Base-by-base conservation (phyloP, 1,140 invertebrate species). In the Polypedilum pembai region DNA sequence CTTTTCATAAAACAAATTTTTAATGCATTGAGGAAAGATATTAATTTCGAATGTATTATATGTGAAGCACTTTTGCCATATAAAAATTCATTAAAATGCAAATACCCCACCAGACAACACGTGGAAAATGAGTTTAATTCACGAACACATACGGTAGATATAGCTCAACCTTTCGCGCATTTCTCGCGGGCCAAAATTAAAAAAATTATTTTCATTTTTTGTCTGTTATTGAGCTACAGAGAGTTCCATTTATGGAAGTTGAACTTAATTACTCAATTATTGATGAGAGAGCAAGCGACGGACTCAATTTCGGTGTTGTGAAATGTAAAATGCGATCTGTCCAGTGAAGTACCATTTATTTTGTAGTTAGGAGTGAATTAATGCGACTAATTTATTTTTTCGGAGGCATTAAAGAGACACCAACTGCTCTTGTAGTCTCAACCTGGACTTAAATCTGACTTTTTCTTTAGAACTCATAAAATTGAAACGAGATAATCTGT, bases 241-340 rank as follows among this genome's bases (percentile, higher is more conserved):
- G 24, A 33, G 24, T 33, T 33, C 24, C 65, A 69, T 69, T 18
- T 18, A 69, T 69, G 65, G 65, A 20, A 69, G 17, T 69, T 18
- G 65, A 18, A 69, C 17, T 69, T 69, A 69, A 69, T 69, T 69
- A 21, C 65, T 69, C 65, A 69, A 69, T 69, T 56, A 56, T 56
- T 69, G 65, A 69, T 69, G 65, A 69, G 65, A 69, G 65, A 12
- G 10, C n/a, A 15, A 12, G n/a, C 45, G 45, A 18, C 65, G 15
- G 65, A 18, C 17, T 21, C 65, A 56, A 56, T 56, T 69, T 69
- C 65, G 8, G 65, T 20, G n/a, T 18, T 18, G 8, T 20, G 65
- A 69, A 69, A 20, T 69, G 65, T 69, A 21, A n/a, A 69, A 69
- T 66, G n/a, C 17, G 65, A 69, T 18, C 65, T n/a, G 17, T 33